Conservation (phyloP, 2,888 invertebrate species). For the Entomobrya multifasciata region DNA sequence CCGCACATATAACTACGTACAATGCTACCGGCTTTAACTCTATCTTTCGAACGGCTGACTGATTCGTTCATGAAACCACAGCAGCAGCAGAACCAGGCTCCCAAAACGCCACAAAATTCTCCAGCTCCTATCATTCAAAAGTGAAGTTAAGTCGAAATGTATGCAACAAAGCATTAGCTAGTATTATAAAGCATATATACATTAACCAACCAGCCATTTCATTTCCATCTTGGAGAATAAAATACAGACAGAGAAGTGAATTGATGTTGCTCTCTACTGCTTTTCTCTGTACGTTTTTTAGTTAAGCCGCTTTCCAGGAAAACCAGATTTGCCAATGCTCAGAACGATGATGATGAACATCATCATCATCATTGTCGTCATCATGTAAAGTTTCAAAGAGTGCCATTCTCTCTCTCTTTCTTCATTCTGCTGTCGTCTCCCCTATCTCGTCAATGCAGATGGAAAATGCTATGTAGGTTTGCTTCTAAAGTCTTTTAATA, state of each 20-base stretch:
- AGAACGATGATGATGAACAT: constrained; percentile 27
- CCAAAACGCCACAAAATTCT: constrained; percentile 53
- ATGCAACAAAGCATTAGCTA: constrained; percentile 50
- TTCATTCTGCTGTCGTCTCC: constrained; percentile 1
- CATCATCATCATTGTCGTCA: constrained; percentile 43
- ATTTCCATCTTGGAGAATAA: constrained; percentile 32
- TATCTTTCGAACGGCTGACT: constrained; percentile 3
- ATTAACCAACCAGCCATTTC: background rate
- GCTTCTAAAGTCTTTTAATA: background rate
- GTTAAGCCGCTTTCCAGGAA: constrained; percentile 65
- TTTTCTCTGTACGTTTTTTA: background rate
- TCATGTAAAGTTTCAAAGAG: constrained; percentile 40
- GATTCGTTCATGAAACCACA: constrained; percentile 47
- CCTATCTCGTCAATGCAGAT: constrained; percentile 31
- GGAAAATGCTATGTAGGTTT: background rate
- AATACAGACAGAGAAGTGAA: background rate
- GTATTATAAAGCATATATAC: constrained; percentile 8
- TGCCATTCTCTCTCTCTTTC: background rate
- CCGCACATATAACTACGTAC: background rate
- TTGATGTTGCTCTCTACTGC: background rate
- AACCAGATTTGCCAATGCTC: constrained; percentile 51
- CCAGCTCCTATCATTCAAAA: constrained; percentile 43
- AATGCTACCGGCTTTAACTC: constrained; percentile 8
- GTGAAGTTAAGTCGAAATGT: constrained; percentile 45
- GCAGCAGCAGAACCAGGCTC: constrained; percentile 33